Conservation (phyloP, 2,113 vertebrate species). For the Pygoscelis adeliae region DNA sequence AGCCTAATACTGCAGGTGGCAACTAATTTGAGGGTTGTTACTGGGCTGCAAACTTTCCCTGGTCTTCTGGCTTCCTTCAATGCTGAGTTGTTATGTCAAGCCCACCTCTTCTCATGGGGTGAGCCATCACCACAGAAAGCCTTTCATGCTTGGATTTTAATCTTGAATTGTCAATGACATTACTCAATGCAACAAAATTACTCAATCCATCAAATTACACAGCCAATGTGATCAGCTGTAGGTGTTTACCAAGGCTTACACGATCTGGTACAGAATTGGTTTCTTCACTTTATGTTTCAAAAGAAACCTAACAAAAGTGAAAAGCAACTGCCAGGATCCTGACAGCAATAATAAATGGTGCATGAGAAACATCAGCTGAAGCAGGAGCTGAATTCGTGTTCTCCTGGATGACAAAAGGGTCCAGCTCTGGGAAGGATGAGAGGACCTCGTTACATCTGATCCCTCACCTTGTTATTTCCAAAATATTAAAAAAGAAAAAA, state of each 20-base stretch:
- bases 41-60: neutral
- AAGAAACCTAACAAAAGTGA: neutral
- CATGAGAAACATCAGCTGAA: neutral
- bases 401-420: neutral
- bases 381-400: neutral
- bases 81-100: neutral
- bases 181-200: neutral
- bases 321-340: neutral
- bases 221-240: neutral
- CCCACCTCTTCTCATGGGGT: neutral
- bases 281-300: neutral
- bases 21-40: neutral
- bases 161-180: neutral
- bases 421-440: neutral
- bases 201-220: neutral
- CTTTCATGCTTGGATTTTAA: neutral
- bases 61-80: neutral
- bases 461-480: neutral
- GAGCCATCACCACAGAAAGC: neutral
- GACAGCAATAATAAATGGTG: neutral
- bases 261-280: neutral
- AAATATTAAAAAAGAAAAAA: neutral
- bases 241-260: neutral
- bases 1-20: neutral
- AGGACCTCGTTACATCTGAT: neutral